phyloP scores from a whole-genome alignment of 2,797 vertebrate genomes.

The Sylvia borin region DNA sequence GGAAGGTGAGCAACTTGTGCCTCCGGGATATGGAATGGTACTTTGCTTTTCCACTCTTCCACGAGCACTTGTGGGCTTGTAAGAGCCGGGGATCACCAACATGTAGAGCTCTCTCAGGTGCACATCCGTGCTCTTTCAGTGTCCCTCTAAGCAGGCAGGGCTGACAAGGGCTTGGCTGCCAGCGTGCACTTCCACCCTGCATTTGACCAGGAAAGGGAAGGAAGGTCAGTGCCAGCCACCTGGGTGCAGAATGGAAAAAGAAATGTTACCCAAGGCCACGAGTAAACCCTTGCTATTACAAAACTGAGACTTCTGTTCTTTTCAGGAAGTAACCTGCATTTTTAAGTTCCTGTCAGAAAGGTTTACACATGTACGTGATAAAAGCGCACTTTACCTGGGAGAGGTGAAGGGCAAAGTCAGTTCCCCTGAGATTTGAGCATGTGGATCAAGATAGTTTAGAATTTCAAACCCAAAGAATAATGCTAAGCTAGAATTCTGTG shows the following conservation, averaged over 20 bases:
- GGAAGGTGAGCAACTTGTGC: background rate
- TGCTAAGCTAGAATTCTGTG: background rate
- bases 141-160: background rate
- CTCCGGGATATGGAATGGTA: background rate
- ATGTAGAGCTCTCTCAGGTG: background rate
- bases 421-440: background rate
- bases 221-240: background rate
- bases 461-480: background rate
- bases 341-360: background rate
- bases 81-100: background rate
- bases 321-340: background rate
- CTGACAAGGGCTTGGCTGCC: background rate
- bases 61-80: background rate
- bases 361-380: fast-evolving
- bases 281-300: background rate
- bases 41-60: background rate
- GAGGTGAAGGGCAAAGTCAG: background rate
- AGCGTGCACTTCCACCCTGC: fast-evolving
- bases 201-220: background rate
- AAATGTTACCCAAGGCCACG: background rate
- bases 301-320: background rate
- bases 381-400: background rate
- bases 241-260: background rate
- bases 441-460: background rate
- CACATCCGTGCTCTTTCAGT: background rate